phyloP scores from a whole-genome alignment of 2,888 invertebrate genomes.

The Dicranocentrus wangi region DNA sequence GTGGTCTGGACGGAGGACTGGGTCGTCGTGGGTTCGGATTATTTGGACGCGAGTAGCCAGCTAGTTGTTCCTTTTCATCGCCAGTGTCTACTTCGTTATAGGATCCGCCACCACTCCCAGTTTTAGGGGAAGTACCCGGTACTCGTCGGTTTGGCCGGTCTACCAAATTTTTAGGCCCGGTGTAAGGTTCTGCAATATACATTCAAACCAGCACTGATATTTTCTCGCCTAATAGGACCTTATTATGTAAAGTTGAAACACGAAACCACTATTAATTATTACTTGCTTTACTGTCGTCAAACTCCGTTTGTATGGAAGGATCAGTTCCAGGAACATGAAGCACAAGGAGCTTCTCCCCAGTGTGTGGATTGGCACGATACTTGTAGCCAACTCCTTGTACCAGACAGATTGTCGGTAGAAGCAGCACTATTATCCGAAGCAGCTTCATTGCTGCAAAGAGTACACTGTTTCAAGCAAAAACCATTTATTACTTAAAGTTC shows the following conservation, averaged over 20 bases:
- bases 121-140: not conserved
- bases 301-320: slow-evolving; percentile 62
- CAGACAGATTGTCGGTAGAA: slow-evolving; percentile 32
- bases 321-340: slow-evolving; percentile 61
- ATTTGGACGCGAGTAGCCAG: not conserved
- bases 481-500: too few species aligned
- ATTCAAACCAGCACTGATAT: too few species aligned
- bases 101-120: not conserved
- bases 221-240: too few species aligned
- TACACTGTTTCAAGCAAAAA: not conserved
- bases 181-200: slow-evolving; percentile 45
- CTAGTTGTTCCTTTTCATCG: not conserved
- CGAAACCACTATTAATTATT: too few species aligned
- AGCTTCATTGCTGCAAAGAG: slow-evolving; percentile 19
- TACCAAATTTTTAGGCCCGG: slow-evolving; percentile 19
- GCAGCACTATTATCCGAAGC: slow-evolving; percentile 21
- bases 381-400: slow-evolving; percentile 53
- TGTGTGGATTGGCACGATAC: slow-evolving; percentile 48
- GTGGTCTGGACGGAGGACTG: not conserved
- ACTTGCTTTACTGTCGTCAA: slow-evolving; percentile 63
- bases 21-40: slow-evolving; percentile 8
- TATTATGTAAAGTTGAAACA: too few species aligned
- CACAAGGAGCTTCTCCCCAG: slow-evolving; percentile 54
- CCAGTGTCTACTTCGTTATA: not conserved
- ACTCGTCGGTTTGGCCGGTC: not conserved